phyloP scores from a whole-genome alignment of 2,888 invertebrate species.

The Drosophila limbata region DNA sequence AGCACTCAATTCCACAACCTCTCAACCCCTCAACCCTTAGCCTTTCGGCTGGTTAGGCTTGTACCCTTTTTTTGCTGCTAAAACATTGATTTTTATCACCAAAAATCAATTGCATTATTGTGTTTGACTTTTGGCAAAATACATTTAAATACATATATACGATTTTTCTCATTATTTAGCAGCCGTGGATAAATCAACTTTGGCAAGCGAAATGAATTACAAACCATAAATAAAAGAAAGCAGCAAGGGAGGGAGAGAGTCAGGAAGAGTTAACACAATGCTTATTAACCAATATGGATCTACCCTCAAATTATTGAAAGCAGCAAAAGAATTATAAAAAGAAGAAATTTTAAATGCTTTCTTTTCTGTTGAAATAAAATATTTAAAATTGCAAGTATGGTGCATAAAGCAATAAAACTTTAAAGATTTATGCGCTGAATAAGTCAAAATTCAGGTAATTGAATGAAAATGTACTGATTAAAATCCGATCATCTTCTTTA shows the following conservation, averaged over 20 bases:
- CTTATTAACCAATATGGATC: constrained; percentile 1
- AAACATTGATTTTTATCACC: constrained; percentile 80
- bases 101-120: constrained; percentile 81
- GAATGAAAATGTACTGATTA: too few relatives aligned
- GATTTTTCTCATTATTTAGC: constrained; percentile 33
- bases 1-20: too few relatives aligned
- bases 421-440: too few relatives aligned
- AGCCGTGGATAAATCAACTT: constrained; percentile 74
- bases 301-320: neutral
- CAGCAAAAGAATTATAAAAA: too few relatives aligned
- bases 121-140: constrained; percentile 58
- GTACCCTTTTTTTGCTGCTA: constrained; percentile 61
- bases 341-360: too few relatives aligned
- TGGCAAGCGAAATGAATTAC: constrained; percentile 51
- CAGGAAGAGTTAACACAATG: neutral
- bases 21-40: constrained; percentile 13
- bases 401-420: too few relatives aligned
- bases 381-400: too few relatives aligned
- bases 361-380: too few relatives aligned
- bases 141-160: constrained; percentile 36
- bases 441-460: too few relatives aligned
- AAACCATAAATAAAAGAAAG: constrained; percentile 38
- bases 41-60: constrained; percentile 33
- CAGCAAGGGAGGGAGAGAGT: neutral
- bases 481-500: too few relatives aligned